Conservation (phyloP, 1,140 invertebrate genomes). For the Chionoecetes opilio region DNA sequence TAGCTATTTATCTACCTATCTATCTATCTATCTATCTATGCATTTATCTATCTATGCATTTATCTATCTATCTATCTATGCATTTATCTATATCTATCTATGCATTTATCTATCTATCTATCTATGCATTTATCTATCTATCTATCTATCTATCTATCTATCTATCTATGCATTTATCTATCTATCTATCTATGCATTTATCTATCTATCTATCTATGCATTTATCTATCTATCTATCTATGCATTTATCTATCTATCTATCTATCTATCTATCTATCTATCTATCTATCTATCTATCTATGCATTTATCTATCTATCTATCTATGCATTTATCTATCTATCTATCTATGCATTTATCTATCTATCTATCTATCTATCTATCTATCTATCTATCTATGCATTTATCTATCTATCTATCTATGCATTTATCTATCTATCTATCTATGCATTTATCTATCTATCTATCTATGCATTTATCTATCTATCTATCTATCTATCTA, state of each 20-base stretch:
- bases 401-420: constrained; percentile 12
- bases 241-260: constrained; percentile 33
- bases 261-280: constrained; percentile 35
- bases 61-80: too few relatives aligned
- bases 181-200: too few relatives aligned
- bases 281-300: not conserved
- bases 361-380: constrained; percentile 59
- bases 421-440: not conserved
- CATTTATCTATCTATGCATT: constrained; percentile 14
- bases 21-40: constrained; percentile 60
- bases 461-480: constrained; percentile 20
- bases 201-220: not conserved
- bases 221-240: constrained; percentile 60
- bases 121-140: constrained; percentile 37
- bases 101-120: not conserved
- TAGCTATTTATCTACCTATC: not conserved
- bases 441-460: too few relatives aligned
- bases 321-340: not conserved
- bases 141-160: constrained; percentile 59
- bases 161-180: not conserved
- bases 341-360: constrained; percentile 20
- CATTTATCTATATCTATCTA: too few relatives aligned
- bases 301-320: too few relatives aligned
- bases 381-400: constrained; percentile 37
- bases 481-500: constrained; percentile 58